Evolutionary conservation across 2,797 vertebrate species (phyloP).

Genomic region (Notoglanidium macrostoma): DNA sequence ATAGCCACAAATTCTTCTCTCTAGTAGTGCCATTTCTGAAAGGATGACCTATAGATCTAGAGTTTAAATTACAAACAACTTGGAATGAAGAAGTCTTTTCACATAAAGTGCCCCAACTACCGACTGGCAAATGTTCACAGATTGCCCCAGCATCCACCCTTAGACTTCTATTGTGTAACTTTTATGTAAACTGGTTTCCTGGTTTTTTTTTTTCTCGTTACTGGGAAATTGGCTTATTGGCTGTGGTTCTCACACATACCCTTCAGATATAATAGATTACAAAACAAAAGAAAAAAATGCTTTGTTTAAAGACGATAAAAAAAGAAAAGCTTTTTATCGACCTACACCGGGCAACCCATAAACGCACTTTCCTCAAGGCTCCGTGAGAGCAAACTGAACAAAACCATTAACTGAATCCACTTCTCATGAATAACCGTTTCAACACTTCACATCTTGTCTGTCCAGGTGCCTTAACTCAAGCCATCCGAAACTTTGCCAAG

Average conservation of each 20-base stretch:
- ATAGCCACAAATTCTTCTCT: not conserved
- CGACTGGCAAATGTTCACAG: not conserved
- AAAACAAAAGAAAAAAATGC: too few species aligned
- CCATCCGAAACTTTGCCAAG: conserved; percentile 95
- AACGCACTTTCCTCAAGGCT: not conserved
- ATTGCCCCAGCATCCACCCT: too few species aligned
- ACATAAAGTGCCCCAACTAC: not conserved
- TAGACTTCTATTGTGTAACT: not conserved
- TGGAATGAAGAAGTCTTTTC: not conserved
- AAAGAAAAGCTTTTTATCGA: not conserved
- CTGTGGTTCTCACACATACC: not conserved
- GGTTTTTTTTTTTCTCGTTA: not conserved
- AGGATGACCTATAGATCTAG: not conserved
- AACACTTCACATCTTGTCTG: not conserved
- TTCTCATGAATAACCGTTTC: not conserved
- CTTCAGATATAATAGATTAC: not conserved
- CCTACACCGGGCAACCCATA: not conserved
- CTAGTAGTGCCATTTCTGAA: not conserved
- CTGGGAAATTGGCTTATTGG: not conserved
- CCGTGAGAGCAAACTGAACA: not conserved
- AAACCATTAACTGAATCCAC: not conserved
- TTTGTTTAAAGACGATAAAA: not conserved
- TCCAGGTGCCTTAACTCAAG: conserved; percentile 96
- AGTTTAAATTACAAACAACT: not conserved
- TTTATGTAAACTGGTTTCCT: not conserved